A percentile compares a stretch with the other conserved stretches of the same genome.
Conservation (phyloP, 2,113 vertebrate genomes). For the Microcebus griseorufus region DNA sequence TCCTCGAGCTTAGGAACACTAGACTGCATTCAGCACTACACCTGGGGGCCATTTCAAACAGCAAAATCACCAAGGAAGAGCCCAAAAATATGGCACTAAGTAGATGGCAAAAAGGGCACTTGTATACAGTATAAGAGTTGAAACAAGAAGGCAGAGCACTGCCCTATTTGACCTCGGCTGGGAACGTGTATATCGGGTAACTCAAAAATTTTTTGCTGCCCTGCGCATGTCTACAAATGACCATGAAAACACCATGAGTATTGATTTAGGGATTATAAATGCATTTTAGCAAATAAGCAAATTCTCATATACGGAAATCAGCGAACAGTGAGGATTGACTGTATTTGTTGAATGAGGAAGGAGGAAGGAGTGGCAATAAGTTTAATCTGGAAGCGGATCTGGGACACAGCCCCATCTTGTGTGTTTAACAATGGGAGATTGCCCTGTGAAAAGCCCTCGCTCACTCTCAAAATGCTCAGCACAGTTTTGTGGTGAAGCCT, state of each 20-base stretch:
- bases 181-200: neutral
- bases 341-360: neutral
- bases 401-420: neutral
- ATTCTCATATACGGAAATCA: neutral
- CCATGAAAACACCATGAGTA: neutral
- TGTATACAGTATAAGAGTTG: neutral
- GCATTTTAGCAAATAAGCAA: neutral
- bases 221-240: neutral
- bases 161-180: neutral
- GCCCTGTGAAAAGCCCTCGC: neutral
- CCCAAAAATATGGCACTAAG: neutral
- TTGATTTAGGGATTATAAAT: neutral
- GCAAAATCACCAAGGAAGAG: neutral
- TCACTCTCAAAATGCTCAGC: neutral
- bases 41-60: neutral
- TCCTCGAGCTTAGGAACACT: too few species aligned
- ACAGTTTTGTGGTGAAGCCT: neutral
- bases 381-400: neutral
- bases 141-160: neutral
- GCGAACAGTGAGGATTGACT: neutral
- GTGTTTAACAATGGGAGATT: neutral
- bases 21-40: neutral
- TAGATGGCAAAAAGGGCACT: neutral
- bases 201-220: neutral
- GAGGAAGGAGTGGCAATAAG: too few species aligned